Evolutionary conservation across 2,888 invertebrate genomes (phyloP).

Genomic region (Dyspetes luteomarginatus): DNA sequence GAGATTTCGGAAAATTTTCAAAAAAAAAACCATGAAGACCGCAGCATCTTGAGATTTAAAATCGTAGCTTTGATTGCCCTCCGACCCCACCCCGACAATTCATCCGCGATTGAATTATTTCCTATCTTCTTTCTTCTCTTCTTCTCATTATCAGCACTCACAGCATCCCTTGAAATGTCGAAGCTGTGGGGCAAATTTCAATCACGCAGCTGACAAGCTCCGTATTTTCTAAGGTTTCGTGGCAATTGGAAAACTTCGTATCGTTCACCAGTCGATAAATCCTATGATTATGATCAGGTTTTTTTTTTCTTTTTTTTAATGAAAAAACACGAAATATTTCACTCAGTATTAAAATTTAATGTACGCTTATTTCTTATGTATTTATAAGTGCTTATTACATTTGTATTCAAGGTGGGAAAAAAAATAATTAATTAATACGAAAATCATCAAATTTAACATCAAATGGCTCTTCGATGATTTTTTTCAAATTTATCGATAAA

Average conservation of each 20-base stretch:
- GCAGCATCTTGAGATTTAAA: no score
- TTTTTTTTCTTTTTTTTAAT: no score
- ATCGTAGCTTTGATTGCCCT: neutral
- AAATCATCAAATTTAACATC: neutral
- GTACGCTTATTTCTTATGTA: neutral
- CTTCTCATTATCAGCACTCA: neutral
- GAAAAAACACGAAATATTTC: neutral
- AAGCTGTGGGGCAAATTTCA: slow-evolving; percentile 24
- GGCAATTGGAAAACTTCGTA: neutral
- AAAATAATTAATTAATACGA: neutral
- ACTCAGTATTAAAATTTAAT: slow-evolving; percentile 29
- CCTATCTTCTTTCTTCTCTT: neutral
- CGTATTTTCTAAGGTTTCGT: slow-evolving; percentile 26
- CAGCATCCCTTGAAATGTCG: slow-evolving; percentile 48
- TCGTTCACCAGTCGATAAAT: neutral
- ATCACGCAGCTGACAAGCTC: slow-evolving; percentile 5
- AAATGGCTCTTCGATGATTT: neutral
- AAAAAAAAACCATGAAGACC: no score
- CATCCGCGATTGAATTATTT: slow-evolving; percentile 6
- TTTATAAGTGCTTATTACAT: neutral
- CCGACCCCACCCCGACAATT: neutral
- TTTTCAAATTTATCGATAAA: neutral
- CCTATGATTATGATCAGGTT: neutral
- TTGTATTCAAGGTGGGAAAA: neutral
- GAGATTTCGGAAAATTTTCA: no score